phyloP scores from a whole-genome alignment of 2,888 invertebrate genomes.

The Bhutanitis thaidina region DNA sequence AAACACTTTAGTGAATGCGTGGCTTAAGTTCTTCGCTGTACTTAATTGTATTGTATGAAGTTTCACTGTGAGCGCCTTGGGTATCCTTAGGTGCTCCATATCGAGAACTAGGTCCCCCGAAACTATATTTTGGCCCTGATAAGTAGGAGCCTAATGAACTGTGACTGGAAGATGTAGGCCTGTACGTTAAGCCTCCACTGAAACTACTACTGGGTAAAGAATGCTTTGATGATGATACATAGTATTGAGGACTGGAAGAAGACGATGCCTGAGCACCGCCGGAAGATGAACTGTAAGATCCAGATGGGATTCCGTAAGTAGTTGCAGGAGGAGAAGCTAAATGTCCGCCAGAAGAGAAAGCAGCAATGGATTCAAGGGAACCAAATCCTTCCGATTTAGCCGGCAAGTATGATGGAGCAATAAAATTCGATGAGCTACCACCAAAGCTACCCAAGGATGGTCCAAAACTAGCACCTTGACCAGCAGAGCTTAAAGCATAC shows the following conservation, averaged over 20 bases:
- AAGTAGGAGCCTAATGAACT: constrained; percentile 53
- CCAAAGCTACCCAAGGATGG: constrained; percentile 47
- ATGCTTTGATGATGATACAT: constrained; percentile 50
- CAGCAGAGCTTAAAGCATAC: constrained; percentile 40
- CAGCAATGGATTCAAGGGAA: constrained; percentile 48
- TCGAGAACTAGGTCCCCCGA: constrained; percentile 50
- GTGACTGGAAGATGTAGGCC: constrained; percentile 42
- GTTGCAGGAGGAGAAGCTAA: constrained; percentile 51
- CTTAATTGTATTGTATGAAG: constrained; percentile 71
- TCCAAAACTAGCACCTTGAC: constrained; percentile 47
- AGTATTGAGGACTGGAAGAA: constrained; percentile 56
- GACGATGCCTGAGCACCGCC: constrained; percentile 41
- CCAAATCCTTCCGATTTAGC: constrained; percentile 50
- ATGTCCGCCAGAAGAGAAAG: constrained; percentile 55
- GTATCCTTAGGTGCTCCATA: constrained; percentile 54
- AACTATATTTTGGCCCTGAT: constrained; percentile 57
- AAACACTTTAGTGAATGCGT: constrained; percentile 42
- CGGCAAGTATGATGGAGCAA: constrained; percentile 50
- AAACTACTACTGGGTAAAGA: constrained; percentile 47
- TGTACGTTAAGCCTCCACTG: constrained; percentile 54
- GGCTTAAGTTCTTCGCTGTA: constrained; percentile 72
- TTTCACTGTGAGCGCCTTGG: constrained; percentile 65
- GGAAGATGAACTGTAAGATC: constrained; percentile 30
- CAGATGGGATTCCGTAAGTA: constrained; percentile 53
- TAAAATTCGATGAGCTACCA: constrained; percentile 50